Base-by-base conservation (phyloP, 2,797 vertebrate genomes). In the Sebastes hubbsi region DNA sequence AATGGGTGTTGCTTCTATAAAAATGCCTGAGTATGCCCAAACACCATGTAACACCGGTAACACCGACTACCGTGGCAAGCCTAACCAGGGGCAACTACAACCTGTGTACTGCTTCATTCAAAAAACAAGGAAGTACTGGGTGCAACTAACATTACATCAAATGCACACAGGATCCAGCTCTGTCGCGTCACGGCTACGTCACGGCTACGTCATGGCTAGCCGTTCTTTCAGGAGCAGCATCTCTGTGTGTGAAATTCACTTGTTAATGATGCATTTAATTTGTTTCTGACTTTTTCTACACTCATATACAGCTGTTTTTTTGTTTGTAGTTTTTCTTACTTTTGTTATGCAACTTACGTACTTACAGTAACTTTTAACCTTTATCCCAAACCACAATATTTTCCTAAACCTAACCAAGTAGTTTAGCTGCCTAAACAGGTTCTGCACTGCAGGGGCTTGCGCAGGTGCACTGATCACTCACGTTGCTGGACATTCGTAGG, bases 41-140 rank as follows among this genome's bases (percentile, higher is more conserved):
- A 42, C 38, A 42, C 38, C 0, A 42, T 1, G 38, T 42, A 42
- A 42, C 0, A 42, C 6, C 14, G 38, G 38, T 42, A 42, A 42
- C 38, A 42, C 14, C 14, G 38, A 42, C 38, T 42, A 42, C 14
- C 14, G 1, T 42, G 38, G 6, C 38, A 42, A 42, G 38, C 14
- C 0, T 42, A 42, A 42, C 38, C 38, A 42, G 38, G 38, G 38
- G 38, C 38, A 42, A 16, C 42, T 46, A 46, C 4, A 24, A 4
- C 7, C 0, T 55, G 20, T 42, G 0, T 49, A 49, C 46, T 49
- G 46, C 0, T 49, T 46, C 0, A 0, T 0, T 18, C 0, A 46
- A 46, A 55, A 42, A 59, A n/a, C 18, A 29, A 59, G 1, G 16
- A 10, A 27, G 29, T 5, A 13, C n/a, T 49, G 18, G 46, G 18